A percentile compares a stretch with the other conserved stretches of the same genome.
Evolutionary conservation across 2,888 invertebrate species (phyloP).

Genomic region (Thera britannica): DNA sequence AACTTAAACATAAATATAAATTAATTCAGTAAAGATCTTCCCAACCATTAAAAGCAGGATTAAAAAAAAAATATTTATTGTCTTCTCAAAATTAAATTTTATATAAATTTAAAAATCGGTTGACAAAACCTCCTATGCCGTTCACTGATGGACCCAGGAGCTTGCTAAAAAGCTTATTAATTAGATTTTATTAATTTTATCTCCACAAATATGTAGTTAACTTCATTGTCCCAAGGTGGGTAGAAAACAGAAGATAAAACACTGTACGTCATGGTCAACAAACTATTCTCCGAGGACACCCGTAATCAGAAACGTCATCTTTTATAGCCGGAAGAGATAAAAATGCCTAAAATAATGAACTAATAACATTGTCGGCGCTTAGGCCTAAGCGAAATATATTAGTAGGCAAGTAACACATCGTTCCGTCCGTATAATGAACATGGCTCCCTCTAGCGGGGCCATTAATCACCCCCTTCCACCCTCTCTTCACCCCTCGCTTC

Average conservation of each 20-base stretch:
- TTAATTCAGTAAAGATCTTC: too few species aligned
- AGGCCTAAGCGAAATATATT: conserved; percentile 78
- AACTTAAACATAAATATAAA: too few species aligned
- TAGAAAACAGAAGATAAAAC: conserved; percentile 23
- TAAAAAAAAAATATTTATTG: too few species aligned
- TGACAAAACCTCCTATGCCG: background rate
- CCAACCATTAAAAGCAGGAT: too few species aligned
- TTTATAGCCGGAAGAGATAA: conserved; percentile 78
- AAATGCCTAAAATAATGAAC: conserved; percentile 79
- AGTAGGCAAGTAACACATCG: conserved; percentile 82
- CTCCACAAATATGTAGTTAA: background rate
- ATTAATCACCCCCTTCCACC: conserved; percentile 77
- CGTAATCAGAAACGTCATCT: conserved; percentile 68
- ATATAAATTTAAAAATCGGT: too few species aligned
- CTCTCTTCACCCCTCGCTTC: conserved; percentile 61
- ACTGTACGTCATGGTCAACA: conserved; percentile 47
- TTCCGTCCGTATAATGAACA: conserved; percentile 82
- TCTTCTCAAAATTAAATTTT: too few species aligned
- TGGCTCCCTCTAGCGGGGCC: conserved; percentile 78
- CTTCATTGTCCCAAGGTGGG: background rate
- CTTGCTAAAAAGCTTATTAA: background rate
- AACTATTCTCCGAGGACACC: conserved; percentile 54
- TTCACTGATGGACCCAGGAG: background rate
- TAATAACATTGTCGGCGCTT: conserved; percentile 68
- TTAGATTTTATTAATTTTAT: background rate